Evolutionary conservation across 2,888 invertebrate species (phyloP).

Genomic region (Nomada flava): DNA sequence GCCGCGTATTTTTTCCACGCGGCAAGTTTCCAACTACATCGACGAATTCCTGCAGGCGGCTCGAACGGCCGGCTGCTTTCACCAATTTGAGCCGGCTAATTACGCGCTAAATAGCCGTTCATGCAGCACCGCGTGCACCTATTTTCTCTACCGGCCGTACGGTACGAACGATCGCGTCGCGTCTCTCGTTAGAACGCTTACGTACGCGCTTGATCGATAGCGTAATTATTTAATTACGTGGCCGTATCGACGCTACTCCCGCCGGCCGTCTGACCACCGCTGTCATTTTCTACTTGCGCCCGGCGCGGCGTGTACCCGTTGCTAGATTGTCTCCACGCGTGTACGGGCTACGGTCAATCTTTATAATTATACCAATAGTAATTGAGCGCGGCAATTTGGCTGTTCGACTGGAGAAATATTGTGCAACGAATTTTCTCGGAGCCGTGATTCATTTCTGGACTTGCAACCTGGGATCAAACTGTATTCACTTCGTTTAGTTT

Average conservation of each 20-base stretch:
- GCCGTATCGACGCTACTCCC: slow-evolving; percentile 20
- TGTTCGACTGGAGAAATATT: too few relatives aligned
- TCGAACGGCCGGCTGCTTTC: slow-evolving; percentile 44
- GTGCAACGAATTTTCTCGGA: too few relatives aligned
- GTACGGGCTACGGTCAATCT: too few relatives aligned
- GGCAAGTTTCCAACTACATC: slow-evolving; percentile 50
- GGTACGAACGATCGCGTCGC: slow-evolving; percentile 4
- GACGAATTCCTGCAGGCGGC: slow-evolving; percentile 52
- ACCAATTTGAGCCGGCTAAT: slow-evolving; percentile 67
- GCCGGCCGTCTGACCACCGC: background rate
- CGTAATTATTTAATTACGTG: slow-evolving; percentile 62
- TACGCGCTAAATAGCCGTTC: slow-evolving; percentile 60
- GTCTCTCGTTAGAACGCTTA: slow-evolving; percentile 43
- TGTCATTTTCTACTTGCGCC: slow-evolving; percentile 14
- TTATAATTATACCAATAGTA: too few relatives aligned
- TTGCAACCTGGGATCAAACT: too few relatives aligned
- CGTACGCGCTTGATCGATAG: slow-evolving; percentile 52
- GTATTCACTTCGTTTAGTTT: too few relatives aligned
- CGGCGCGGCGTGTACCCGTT: background rate
- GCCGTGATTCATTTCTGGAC: too few relatives aligned
- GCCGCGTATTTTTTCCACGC: slow-evolving; percentile 48
- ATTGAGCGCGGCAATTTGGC: too few relatives aligned
- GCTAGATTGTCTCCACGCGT: too few relatives aligned
- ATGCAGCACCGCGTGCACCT: slow-evolving; percentile 17
- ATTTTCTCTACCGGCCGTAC: slow-evolving; percentile 37